These are phyloP conservation scores for Cladorhizidae sp. DNA, from an alignment of 37 sponge, comb jelly and placozoan genomes.

Conservation along the genomic window DNA sequence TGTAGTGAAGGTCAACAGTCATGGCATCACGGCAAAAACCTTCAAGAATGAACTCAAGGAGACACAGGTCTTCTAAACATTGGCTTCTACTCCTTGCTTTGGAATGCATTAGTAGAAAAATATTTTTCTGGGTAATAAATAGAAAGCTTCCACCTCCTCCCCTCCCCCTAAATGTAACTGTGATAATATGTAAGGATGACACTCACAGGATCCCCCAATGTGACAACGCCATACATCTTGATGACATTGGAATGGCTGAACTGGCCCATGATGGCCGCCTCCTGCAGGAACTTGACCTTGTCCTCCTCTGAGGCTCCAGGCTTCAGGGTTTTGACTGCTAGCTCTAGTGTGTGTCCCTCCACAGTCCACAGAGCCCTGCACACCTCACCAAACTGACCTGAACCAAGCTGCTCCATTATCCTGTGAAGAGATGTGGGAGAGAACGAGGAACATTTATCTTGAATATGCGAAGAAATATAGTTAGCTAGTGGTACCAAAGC, in stretches of 20 bases:
- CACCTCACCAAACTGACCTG: conserved; percentile 77
- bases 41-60: too few species aligned
- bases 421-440: background rate
- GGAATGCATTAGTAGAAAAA: too few species aligned
- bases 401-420: conserved; percentile 38
- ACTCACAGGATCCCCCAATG: conserved; percentile 72
- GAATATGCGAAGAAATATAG: too few species aligned
- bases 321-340: conserved; percentile 70
- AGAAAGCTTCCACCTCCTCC: background rate
- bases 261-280: conserved; percentile 84
- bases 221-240: conserved; percentile 71
- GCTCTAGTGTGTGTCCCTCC: conserved; percentile 5
- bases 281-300: conserved; percentile 76
- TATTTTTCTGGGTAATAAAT: too few species aligned
- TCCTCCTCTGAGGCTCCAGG: conserved; percentile 18
- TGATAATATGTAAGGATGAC: too few species aligned
- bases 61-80: too few species aligned
- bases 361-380: conserved; percentile 55
- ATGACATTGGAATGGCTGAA: conserved; percentile 74
- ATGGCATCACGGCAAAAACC: too few species aligned
- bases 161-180: background rate
- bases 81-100: too few species aligned
- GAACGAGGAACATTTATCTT: background rate
- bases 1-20: too few species aligned
- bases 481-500: too few species aligned